Evolutionary conservation across 2,113 vertebrate genomes (phyloP), one percentile per base, ranked within the genome.

Genomic region (Nothobranchius kuhntae): DNA sequence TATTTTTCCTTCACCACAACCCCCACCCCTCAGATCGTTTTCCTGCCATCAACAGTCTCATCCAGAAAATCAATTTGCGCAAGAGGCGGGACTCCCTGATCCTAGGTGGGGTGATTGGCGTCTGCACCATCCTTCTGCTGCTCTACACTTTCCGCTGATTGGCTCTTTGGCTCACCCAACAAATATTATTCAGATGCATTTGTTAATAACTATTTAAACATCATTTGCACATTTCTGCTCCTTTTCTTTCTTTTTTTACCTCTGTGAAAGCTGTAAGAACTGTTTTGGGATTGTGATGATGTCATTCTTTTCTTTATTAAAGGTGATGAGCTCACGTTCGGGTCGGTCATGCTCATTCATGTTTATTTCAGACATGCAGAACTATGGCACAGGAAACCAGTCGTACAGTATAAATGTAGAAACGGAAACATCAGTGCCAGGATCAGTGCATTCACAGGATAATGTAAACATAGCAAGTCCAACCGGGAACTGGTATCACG

Each of bases 341-440:
- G 4, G 24, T 78, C 66, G 1, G 30, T 91, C 92, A 92, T 91
- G 92, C 92, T 90, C 87, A 86, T 91, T 94, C 93, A 91, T 83
- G 85, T 97, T 96, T 97, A 97, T 97, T 96, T 92, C 93, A 91
- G 89, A 94, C 96, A 96, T 97, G 95, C 96, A 92, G 83, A 90
- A 90, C 90, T 93, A 93, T 89, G 87, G 90, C 90, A 91, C 89
- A 81, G 70, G 68, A 73, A 86, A 84, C 74, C 87, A 86, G 66
- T 91, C 84, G 72, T 88, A 89, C 88, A 89, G 84, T 91, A 91
- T 79, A 90, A 91, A 89, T 78, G 81, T 91, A 86, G 68, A 90
- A 90, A 90, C 85, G 81, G 81, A 74, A 81, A 78, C 73, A 80
- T 78, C 67, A 73, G 81, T 86, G 82, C 79, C 82, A 69, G 45